Evolutionary conservation across 1,140 invertebrate species (phyloP).

Genomic region (Colletes gigas): DNA sequence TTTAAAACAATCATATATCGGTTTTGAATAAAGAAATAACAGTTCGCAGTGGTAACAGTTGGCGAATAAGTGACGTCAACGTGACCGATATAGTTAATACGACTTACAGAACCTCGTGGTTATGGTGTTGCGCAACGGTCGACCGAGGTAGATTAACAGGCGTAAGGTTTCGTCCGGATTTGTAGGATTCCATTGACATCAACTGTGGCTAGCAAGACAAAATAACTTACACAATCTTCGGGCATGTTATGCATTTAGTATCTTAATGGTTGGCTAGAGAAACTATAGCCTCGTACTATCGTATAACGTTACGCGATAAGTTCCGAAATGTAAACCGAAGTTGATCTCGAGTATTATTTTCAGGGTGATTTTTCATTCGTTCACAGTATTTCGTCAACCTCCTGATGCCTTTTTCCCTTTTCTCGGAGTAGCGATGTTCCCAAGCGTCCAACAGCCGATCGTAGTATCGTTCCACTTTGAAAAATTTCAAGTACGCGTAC

Average conservation of each 20-base stretch:
- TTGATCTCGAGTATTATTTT: neutral
- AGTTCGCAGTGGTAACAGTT: neutral
- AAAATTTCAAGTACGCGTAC: conserved; percentile 90
- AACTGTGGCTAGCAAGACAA: neutral
- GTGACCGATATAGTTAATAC: conserved; percentile 30
- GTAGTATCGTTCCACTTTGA: conserved; percentile 93
- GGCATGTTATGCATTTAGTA: neutral
- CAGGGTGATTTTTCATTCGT: too few species aligned
- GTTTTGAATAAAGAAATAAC: too few species aligned
- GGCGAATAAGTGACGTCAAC: conserved; percentile 32
- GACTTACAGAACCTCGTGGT: conserved; percentile 19
- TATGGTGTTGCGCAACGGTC: conserved; percentile 33
- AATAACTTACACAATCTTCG: conserved; percentile 2
- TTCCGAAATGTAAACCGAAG: neutral
- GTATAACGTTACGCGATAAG: conserved; percentile 3
- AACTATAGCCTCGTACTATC: neutral
- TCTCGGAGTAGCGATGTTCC: conserved; percentile 87
- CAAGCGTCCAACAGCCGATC: conserved; percentile 97
- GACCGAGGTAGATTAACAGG: conserved; percentile 31
- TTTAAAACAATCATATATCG: too few species aligned
- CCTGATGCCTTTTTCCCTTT: conserved; percentile 85
- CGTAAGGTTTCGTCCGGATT: conserved; percentile 49
- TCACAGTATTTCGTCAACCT: conserved; percentile 6
- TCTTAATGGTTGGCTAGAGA: conserved; percentile 15
- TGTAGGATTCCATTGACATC: conserved; percentile 45